Base-by-base conservation (phyloP, 2,113 vertebrate genomes). In the Terrapene triunguis region DNA sequence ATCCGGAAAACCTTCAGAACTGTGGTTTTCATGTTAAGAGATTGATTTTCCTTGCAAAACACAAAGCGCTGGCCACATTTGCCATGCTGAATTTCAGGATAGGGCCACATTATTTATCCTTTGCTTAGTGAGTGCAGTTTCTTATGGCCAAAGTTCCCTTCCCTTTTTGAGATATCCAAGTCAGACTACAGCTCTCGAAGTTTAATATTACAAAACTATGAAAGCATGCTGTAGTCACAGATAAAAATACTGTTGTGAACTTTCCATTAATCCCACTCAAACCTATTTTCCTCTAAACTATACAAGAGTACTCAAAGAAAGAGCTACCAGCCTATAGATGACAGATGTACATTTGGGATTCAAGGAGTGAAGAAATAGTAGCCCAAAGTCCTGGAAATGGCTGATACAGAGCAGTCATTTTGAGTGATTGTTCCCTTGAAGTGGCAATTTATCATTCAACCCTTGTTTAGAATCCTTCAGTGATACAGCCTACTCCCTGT, bases 391-490 rank as follows among this genome's bases (percentile, higher is more conserved):
- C 97, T 98, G 98, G 98, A 98, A 98, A 98, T 98, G 98, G 98
- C 98, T 98, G 98, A 98, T 98, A 98, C 32, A 89, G 94, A 98
- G 96, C 98, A 98, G 98, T 99, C 98, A 98, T 97, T 99, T 98
- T 98, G 98, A 99, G 96, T 97, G 98, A 98, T 98, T 98, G 92
- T 97, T 98, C 98, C 98, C 98, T 98, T 78, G 97, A 98, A 98
- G 98, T 98, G 92, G 98, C 98, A 98, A 98, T 98, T 99, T 98
- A 98, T 99, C 98, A 99, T 98, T 98, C 98, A 98, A 98, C 94
- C 97, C 98, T 98, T 95, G 97, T 97, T 92, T 10, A 81, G 96
- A 90, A 98, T 98, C 59, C 90, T 72, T 1, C 83, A 88, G 6
- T 92, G 79, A 82, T 89, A 79, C 90, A 89, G 88, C 92, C 94